Evolutionary conservation across 2,797 vertebrate species (phyloP).

Genomic region (Anabas testudineus): DNA sequence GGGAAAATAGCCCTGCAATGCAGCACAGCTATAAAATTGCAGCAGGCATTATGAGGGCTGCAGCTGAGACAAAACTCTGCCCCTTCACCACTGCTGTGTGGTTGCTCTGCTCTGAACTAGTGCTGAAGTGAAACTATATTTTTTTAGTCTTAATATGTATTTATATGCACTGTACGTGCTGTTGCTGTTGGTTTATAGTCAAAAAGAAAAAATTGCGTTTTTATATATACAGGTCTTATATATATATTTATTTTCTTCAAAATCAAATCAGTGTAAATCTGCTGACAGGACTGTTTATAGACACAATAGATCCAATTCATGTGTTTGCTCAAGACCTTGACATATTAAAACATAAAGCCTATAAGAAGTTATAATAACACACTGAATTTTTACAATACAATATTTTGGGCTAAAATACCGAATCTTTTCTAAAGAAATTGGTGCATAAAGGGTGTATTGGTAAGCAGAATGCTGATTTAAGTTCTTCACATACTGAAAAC

Average conservation of each 20-base stretch:
- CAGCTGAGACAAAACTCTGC: conserved; percentile 38
- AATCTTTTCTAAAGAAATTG: not conserved
- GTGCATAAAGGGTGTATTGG: too few species aligned
- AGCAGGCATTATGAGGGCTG: conserved; percentile 36
- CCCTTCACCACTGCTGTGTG: conserved; percentile 2
- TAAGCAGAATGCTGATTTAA: too few species aligned
- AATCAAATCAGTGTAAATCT: conserved; percentile 9
- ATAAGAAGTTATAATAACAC: not conserved
- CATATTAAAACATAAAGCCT: not conserved
- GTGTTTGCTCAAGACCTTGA: too few species aligned
- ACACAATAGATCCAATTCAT: not conserved
- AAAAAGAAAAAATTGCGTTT: too few species aligned
- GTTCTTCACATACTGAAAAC: too few species aligned
- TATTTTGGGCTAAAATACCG: not conserved
- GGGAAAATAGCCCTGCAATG: conserved; percentile 71
- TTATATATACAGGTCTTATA: too few species aligned
- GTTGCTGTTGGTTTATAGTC: not conserved
- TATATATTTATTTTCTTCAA: conserved; percentile 16
- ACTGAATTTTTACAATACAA: not conserved
- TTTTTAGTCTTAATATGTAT: not conserved
- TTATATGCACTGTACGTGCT: too few species aligned
- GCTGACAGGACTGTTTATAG: not conserved
- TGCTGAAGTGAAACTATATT: not conserved
- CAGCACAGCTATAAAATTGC: conserved; percentile 71
- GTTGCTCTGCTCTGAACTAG: conserved; percentile 1